A percentile compares a stretch with the other conserved stretches of the same genome.
Evolutionary conservation across 2,113 vertebrate species (phyloP).

Genomic region (Saguinus imperator): DNA sequence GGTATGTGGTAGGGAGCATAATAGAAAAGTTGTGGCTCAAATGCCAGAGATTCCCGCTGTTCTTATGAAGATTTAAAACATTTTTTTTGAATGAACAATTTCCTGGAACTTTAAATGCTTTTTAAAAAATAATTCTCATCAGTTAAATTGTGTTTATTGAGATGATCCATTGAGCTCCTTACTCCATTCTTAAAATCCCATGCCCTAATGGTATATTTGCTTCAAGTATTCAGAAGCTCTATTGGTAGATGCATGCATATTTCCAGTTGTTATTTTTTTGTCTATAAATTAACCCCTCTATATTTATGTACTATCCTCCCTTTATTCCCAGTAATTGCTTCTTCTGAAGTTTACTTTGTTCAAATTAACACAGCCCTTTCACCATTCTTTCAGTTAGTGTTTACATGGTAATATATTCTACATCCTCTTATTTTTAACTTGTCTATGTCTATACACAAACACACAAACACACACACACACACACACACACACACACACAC

Average conservation of each 20-base stretch:
- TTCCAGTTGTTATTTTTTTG: neutral
- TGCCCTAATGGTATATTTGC: neutral
- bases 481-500: too few species aligned
- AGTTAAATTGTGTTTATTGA: neutral
- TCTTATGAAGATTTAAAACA: neutral
- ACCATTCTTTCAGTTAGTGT: neutral
- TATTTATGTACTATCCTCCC: neutral
- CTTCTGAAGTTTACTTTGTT: neutral
- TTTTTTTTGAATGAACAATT: neutral
- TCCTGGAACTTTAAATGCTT: neutral
- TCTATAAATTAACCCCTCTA: neutral
- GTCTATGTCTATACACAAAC: neutral
- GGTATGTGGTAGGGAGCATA: neutral
- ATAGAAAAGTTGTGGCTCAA: neutral
- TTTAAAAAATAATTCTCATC: neutral
- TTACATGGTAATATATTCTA: neutral
- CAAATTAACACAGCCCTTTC: neutral
- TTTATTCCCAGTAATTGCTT: neutral
- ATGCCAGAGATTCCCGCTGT: neutral
- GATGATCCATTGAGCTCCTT: neutral
- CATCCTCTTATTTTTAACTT: neutral
- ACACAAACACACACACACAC: neutral
- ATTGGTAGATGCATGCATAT: neutral
- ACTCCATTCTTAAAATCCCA: neutral
- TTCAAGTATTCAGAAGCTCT: neutral